Evolutionary conservation across 2,797 vertebrate species (phyloP).

Genomic region (Neostethus bicornis): DNA sequence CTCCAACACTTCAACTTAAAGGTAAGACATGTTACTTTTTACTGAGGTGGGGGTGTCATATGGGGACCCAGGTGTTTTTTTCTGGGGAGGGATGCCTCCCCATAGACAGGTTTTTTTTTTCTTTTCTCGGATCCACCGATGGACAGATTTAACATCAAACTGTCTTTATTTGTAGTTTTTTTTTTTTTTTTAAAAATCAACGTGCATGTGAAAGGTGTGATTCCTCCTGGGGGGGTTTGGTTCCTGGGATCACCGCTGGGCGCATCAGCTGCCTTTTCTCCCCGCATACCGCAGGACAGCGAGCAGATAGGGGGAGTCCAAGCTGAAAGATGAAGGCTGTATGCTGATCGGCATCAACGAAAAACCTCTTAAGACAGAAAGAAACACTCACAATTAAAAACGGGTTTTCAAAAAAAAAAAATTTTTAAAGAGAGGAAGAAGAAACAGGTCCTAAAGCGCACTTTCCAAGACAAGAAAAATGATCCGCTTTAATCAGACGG

Average conservation of each 20-base stretch:
- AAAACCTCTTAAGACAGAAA: slow-evolving; percentile 77
- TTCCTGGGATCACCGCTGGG: slow-evolving; percentile 87
- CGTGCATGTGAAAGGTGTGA: slow-evolving; percentile 79
- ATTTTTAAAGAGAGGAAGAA: slow-evolving; percentile 63
- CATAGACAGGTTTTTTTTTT: slow-evolving; percentile 79
- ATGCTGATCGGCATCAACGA: slow-evolving; percentile 90
- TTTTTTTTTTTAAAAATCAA: slow-evolving; percentile 91
- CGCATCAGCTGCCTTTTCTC: slow-evolving; percentile 86
- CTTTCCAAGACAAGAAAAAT: slow-evolving; percentile 88
- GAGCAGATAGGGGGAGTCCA: slow-evolving; percentile 93
- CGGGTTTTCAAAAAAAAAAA: slow-evolving; percentile 16
- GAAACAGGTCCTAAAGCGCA: slow-evolving; percentile 89
- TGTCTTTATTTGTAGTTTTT: no score
- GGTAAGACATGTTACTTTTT: slow-evolving; percentile 86
- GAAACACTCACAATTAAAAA: no score
- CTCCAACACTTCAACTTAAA: slow-evolving; percentile 84
- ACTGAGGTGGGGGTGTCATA: slow-evolving; percentile 40
- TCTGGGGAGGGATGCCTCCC: slow-evolving; percentile 75
- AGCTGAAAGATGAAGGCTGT: slow-evolving; percentile 84
- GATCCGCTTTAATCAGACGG: slow-evolving; percentile 95
- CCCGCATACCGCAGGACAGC: slow-evolving; percentile 95
- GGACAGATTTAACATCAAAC: no score
- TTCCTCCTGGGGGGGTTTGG: slow-evolving; percentile 76
- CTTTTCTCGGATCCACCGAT: no score
- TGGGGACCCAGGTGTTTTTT: slow-evolving; percentile 51